phyloP scores from a whole-genome alignment of 2,113 vertebrate species.

The Burhinus oedicnemus region DNA sequence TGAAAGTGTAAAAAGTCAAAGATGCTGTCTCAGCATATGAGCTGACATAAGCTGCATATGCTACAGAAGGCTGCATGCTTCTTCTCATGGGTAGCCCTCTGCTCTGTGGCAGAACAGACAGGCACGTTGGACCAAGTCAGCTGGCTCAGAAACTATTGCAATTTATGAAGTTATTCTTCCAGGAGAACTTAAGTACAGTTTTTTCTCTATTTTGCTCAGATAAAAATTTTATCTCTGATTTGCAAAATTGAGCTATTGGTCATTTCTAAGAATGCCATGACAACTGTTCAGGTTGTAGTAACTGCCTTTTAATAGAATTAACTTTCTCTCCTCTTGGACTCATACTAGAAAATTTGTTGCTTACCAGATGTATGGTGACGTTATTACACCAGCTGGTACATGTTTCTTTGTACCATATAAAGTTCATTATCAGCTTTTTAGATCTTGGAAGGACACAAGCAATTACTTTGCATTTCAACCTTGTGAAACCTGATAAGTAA shows the following conservation, averaged over 20 bases:
- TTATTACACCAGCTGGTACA: background rate
- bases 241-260: background rate
- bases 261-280: background rate
- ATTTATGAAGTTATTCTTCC: background rate
- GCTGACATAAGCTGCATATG: fast-evolving
- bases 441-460: slow-evolving; percentile 37
- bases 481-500: slow-evolving; percentile 22
- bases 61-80: background rate
- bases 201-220: background rate
- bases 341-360: background rate
- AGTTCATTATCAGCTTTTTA: slow-evolving; percentile 43
- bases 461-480: slow-evolving; percentile 45
- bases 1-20: background rate
- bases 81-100: background rate
- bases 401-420: slow-evolving; percentile 18
- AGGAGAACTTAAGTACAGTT: background rate
- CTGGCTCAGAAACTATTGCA: background rate
- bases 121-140: background rate
- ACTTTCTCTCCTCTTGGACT: slow-evolving; percentile 6
- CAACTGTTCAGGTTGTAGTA: background rate
- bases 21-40: background rate
- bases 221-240: background rate
- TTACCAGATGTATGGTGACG: slow-evolving; percentile 11
- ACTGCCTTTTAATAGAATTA: slow-evolving; percentile 1
- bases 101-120: background rate